Percentiles rank a stretch among this genome's conserved stretches.
Evolutionary conservation across 2,797 vertebrate species (phyloP).

Genomic region (Rhabdomys pumilio): DNA sequence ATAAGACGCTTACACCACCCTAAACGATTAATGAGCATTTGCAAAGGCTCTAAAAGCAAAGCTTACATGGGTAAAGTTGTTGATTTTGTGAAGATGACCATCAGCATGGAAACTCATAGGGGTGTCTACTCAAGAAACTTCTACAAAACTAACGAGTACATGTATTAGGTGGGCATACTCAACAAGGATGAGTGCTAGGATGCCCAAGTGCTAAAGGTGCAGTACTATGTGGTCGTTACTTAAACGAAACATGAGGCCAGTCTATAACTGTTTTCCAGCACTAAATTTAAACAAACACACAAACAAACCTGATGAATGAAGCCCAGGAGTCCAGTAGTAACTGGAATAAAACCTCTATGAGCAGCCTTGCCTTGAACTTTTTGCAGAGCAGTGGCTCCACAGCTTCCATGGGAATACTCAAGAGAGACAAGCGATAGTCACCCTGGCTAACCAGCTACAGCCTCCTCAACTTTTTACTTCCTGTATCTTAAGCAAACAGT

Average conservation of each 20-base stretch:
- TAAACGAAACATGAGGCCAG: neutral
- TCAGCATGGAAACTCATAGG: neutral
- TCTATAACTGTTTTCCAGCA: neutral
- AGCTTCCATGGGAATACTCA: neutral
- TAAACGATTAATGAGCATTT: neutral
- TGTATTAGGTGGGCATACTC: neutral
- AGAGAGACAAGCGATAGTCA: neutral
- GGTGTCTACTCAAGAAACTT: slow-evolving; percentile 37
- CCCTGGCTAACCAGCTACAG: neutral
- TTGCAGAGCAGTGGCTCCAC: neutral
- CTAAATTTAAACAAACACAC: neutral
- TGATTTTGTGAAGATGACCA: slow-evolving; percentile 33
- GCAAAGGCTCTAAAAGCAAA: slow-evolving; percentile 50
- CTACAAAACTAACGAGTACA: neutral
- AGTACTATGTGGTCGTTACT: neutral
- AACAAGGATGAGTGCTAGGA: neutral
- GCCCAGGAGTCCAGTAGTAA: neutral
- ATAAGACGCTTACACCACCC: neutral
- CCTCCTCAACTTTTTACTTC: neutral
- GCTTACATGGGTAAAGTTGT: neutral
- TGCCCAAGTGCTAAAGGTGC: neutral
- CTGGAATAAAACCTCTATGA: neutral
- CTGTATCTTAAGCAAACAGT: neutral
- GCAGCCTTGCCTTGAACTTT: neutral
- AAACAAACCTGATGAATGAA: neutral